phyloP scores from a whole-genome alignment of 2,888 invertebrate species.

The Hoplodrina ambigua region DNA sequence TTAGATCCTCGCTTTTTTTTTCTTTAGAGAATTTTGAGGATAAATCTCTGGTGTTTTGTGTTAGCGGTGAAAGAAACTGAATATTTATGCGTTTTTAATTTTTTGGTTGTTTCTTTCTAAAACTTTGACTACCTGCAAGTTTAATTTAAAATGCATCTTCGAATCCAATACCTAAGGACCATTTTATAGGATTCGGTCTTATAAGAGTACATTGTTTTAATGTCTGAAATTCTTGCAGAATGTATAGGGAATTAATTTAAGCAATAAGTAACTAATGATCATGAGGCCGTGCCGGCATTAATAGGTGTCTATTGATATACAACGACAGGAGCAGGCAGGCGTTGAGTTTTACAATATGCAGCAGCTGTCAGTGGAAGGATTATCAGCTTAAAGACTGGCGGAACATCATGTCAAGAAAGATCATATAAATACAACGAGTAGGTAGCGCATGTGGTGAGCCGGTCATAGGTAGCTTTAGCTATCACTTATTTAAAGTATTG shows the following conservation, averaged over 20 bases:
- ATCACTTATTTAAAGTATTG: neutral
- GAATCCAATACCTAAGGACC: no score
- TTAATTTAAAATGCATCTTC: neutral
- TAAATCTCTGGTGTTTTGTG: slow-evolving; percentile 61
- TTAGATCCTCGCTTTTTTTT: slow-evolving; percentile 56
- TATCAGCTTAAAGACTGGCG: slow-evolving; percentile 47
- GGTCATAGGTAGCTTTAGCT: slow-evolving; percentile 14
- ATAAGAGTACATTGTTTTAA: no score
- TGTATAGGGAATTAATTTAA: no score
- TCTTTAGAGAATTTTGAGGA: slow-evolving; percentile 58
- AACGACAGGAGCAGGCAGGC: neutral
- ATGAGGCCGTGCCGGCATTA: neutral
- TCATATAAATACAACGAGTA: slow-evolving; percentile 29
- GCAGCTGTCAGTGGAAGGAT: slow-evolving; percentile 46
- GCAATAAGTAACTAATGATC: no score
- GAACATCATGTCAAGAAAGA: slow-evolving; percentile 8
- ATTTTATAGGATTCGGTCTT: neutral
- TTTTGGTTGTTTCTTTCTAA: neutral
- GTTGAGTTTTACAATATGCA: slow-evolving; percentile 26
- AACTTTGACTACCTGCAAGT: neutral
- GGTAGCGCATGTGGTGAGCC: slow-evolving; percentile 17
- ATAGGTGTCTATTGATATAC: neutral
- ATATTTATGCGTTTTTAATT: slow-evolving; percentile 43
- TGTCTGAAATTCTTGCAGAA: no score
- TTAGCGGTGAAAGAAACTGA: slow-evolving; percentile 41